These are phyloP conservation scores for Heliconius hewitsoni DNA, from an alignment of 1,140 invertebrate genomes.

Conservation along the genomic window DNA sequence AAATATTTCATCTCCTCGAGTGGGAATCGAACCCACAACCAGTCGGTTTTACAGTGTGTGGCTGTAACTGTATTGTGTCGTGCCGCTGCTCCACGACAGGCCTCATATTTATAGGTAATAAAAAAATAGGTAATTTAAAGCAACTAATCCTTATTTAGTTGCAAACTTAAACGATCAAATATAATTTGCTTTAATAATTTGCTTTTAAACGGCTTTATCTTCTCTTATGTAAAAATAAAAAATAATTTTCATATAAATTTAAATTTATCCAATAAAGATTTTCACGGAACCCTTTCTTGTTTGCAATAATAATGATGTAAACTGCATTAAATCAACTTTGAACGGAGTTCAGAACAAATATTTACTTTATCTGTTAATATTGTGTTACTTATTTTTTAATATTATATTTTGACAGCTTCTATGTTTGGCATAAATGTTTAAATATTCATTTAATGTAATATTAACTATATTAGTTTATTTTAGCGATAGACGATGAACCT, in stretches of 20 bases:
- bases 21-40: no score
- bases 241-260: background rate
- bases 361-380: background rate
- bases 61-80: no score
- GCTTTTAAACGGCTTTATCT: background rate
- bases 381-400: background rate
- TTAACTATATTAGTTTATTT: no score
- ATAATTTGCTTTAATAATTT: background rate
- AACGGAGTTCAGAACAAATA: background rate
- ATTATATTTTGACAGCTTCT: background rate
- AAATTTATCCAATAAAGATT: background rate
- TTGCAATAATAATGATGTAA: background rate
- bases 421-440: background rate
- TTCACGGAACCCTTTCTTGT: background rate
- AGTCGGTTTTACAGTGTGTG: no score
- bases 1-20: no score
- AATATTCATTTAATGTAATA: background rate
- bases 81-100: no score
- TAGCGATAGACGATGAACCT: no score
- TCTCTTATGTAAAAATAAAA: background rate
- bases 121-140: no score
- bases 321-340: conserved; percentile 6
- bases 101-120: no score
- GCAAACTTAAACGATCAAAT: background rate
- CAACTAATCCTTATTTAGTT: no score